Percentiles rank a stretch among this genome's conserved stretches.
Evolutionary conservation across 1,140 invertebrate species (phyloP).

Genomic region (Drosophila mojavensis): DNA sequence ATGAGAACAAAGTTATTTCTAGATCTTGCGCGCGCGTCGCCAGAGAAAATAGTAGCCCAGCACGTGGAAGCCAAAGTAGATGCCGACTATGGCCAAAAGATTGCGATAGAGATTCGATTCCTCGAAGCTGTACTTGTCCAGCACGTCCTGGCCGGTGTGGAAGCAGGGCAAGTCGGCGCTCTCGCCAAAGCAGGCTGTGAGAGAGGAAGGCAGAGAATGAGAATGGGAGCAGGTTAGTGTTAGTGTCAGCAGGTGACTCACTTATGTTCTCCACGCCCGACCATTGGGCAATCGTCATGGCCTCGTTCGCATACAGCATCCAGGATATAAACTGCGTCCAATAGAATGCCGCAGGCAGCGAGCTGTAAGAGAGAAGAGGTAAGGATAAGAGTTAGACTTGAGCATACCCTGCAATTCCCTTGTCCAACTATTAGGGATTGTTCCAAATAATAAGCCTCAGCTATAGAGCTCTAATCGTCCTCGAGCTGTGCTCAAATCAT

Average conservation of each 20-base stretch:
- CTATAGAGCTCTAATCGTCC: too few species aligned
- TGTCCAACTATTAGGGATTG: too few species aligned
- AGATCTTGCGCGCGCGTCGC: slow-evolving; percentile 87
- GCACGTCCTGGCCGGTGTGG: slow-evolving; percentile 88
- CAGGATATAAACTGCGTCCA: slow-evolving; percentile 96
- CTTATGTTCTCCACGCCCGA: slow-evolving; percentile 90
- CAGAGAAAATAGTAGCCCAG: slow-evolving; percentile 88
- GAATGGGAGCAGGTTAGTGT: slow-evolving; percentile 10
- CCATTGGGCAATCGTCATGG: slow-evolving; percentile 93
- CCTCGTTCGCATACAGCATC: slow-evolving; percentile 96
- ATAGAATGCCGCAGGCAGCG: slow-evolving; percentile 90
- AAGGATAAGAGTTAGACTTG: too few species aligned
- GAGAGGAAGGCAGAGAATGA: slow-evolving; percentile 18
- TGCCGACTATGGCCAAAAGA: slow-evolving; percentile 87
- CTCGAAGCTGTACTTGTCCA: slow-evolving; percentile 89
- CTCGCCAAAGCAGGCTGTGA: slow-evolving; percentile 87
- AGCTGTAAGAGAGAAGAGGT: slow-evolving; percentile 85
- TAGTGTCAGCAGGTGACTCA: slow-evolving; percentile 84
- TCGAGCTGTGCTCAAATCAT: too few species aligned
- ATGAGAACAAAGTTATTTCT: slow-evolving; percentile 48
- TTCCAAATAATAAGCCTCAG: too few species aligned
- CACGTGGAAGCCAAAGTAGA: slow-evolving; percentile 89
- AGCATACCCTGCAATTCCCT: too few species aligned
- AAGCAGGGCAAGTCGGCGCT: slow-evolving; percentile 88
- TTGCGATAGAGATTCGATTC: slow-evolving; percentile 87